Percentiles rank a stretch among this genome's conserved stretches.
phyloP scores from a whole-genome alignment of 1,140 invertebrate species.

The Asbolus verrucosus region DNA sequence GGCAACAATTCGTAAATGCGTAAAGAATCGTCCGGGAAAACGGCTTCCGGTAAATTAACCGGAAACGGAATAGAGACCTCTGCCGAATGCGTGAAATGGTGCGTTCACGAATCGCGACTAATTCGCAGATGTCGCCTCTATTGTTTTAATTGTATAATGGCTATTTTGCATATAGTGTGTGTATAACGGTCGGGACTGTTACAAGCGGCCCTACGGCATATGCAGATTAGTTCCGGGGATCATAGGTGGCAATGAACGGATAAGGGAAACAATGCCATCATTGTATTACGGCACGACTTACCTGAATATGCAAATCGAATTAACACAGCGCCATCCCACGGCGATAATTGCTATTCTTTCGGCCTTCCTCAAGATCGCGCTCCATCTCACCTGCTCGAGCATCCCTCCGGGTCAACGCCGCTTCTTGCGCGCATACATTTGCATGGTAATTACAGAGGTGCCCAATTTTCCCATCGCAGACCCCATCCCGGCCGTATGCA shows the following conservation, averaged over 20 bases:
- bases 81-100: background rate
- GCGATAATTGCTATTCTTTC: conserved; percentile 51
- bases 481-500: no score
- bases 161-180: conserved; percentile 29
- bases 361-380: background rate
- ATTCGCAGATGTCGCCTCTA: conserved; percentile 18
- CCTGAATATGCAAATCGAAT: conserved; percentile 58
- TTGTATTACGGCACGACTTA: conserved; percentile 49
- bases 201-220: conserved; percentile 46
- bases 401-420: no score
- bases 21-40: no score
- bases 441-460: background rate
- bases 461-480: conserved; percentile 42
- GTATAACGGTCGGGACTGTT: conserved; percentile 42
- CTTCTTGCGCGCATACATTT: no score
- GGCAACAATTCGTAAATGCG: no score
- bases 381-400: background rate
- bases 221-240: conserved; percentile 56
- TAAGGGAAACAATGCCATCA: conserved; percentile 49
- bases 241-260: conserved; percentile 51
- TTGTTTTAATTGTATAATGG: conserved; percentile 51
- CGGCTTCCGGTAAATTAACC: no score
- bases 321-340: conserved; percentile 29
- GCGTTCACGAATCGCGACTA: background rate
- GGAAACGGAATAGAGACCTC: no score